Percentiles rank a stretch among this genome's conserved stretches.
phyloP scores from a whole-genome alignment of 2,888 invertebrate species.

The Troglohyphantes excavatus region DNA sequence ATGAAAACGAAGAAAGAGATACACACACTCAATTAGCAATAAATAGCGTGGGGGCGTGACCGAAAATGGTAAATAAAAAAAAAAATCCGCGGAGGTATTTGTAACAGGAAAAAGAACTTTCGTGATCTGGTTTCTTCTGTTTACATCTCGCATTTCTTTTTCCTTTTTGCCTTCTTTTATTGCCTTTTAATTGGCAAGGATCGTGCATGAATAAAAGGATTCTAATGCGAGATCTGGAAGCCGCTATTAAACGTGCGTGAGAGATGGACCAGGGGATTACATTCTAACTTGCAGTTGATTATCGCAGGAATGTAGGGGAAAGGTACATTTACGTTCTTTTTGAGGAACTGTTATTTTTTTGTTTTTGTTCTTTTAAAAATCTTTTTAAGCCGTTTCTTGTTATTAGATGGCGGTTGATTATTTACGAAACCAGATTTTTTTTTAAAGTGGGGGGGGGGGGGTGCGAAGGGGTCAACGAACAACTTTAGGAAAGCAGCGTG shows the following conservation, averaged over 20 bases:
- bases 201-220: neutral
- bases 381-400: too few relatives aligned
- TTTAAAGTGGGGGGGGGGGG: too few relatives aligned
- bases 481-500: too few relatives aligned
- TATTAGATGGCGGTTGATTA: too few relatives aligned
- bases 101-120: neutral
- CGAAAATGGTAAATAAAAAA: neutral
- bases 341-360: too few relatives aligned
- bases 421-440: too few relatives aligned
- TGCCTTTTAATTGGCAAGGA: neutral
- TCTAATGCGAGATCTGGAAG: neutral
- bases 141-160: neutral
- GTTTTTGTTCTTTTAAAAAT: too few relatives aligned
- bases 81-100: neutral
- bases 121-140: slow-evolving; percentile 1
- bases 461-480: too few relatives aligned
- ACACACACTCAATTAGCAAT: neutral
- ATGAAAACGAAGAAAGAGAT: neutral
- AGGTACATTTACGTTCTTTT: too few relatives aligned
- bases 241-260: neutral
- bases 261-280: neutral
- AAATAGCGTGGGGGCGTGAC: too few relatives aligned
- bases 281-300: too few relatives aligned
- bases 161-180: neutral
- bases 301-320: too few relatives aligned